These are phyloP conservation scores for Oxystoma pomonae DNA, from an alignment of 2,888 invertebrate species.

Conservation along the genomic window DNA sequence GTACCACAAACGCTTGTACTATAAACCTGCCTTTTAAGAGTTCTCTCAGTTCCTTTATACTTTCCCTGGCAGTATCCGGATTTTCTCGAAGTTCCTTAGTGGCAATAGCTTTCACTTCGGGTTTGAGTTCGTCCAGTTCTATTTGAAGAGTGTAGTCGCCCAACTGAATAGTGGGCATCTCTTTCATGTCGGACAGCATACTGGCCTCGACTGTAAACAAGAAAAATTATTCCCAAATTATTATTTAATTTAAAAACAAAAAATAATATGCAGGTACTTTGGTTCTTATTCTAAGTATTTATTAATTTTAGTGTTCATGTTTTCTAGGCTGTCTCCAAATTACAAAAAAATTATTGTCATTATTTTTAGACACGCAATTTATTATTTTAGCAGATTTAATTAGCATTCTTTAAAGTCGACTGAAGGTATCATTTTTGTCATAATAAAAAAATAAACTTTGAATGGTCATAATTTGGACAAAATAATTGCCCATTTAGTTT, in stretches of 20 bases:
- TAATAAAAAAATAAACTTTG: too few relatives aligned
- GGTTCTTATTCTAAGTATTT: too few relatives aligned
- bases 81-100: constrained; percentile 63
- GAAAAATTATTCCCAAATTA: too few relatives aligned
- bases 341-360: background rate
- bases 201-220: constrained; percentile 61
- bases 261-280: background rate
- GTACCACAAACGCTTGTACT: too few relatives aligned
- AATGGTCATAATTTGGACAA: too few relatives aligned
- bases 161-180: constrained; percentile 63
- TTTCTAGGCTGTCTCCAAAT: background rate
- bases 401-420: too few relatives aligned
- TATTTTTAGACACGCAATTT: too few relatives aligned
- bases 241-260: background rate
- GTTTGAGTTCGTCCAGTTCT: constrained; percentile 63
- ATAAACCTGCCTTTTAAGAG: constrained; percentile 66
- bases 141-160: constrained; percentile 63
- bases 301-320: too few relatives aligned
- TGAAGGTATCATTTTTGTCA: too few relatives aligned
- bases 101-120: constrained; percentile 64
- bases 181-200: constrained; percentile 68
- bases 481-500: too few relatives aligned
- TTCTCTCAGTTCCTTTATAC: constrained; percentile 55
- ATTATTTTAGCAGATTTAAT: too few relatives aligned
- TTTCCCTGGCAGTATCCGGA: constrained; percentile 57